phyloP scores from a whole-genome alignment of 2,113 vertebrate genomes.

The Vimba vimba region DNA sequence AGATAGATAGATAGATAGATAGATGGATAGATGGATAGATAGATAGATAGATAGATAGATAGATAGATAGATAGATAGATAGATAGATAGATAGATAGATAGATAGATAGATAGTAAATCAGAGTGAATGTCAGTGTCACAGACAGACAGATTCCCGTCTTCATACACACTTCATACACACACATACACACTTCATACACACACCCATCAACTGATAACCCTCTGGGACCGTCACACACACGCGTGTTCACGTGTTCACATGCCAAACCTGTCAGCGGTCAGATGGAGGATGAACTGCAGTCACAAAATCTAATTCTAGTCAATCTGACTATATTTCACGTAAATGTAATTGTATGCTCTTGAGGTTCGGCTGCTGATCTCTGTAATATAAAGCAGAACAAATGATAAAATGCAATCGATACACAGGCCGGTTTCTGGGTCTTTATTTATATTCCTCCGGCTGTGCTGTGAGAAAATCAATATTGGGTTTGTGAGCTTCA shows the following conservation, averaged over 20 bases:
- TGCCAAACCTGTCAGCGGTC: neutral
- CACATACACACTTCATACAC: too few species aligned
- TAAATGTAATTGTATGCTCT: neutral
- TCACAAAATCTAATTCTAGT: too few species aligned
- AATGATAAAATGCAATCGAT: neutral
- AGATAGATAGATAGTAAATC: neutral
- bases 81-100: neutral
- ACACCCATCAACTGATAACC: neutral
- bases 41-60: neutral
- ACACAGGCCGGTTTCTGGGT: neutral
- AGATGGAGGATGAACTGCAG: neutral
- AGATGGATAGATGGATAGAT: neutral
- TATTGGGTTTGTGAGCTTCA: conserved; percentile 15
- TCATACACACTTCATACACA: too few species aligned
- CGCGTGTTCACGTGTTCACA: neutral
- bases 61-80: neutral
- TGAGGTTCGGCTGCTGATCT: neutral
- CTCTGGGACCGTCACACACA: neutral
- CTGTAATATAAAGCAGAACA: neutral
- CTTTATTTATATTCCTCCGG: conserved; percentile 3
- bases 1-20: neutral
- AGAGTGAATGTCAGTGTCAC: too few species aligned
- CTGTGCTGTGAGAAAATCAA: conserved; percentile 33
- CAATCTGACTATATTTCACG: too few species aligned
- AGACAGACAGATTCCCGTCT: too few species aligned